Evolutionary conservation across 2,888 invertebrate genomes (phyloP).

Genomic region (Pyrgus malvae): DNA sequence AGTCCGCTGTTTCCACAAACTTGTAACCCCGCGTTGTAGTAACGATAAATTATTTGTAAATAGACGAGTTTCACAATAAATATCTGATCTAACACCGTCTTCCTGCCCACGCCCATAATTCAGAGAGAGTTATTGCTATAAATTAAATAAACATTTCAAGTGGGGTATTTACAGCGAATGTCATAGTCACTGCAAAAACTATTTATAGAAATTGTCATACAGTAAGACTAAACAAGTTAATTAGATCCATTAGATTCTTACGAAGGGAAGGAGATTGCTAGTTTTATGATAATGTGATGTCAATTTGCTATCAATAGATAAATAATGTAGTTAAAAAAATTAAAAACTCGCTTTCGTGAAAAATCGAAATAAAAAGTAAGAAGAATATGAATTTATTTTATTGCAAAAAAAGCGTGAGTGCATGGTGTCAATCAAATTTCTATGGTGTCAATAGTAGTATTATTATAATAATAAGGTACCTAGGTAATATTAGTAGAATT

Average conservation of each 20-base stretch:
- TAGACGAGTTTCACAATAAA: slow-evolving; percentile 72
- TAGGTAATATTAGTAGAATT: too few relatives aligned
- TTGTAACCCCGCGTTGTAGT: slow-evolving; percentile 33
- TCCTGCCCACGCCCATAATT: slow-evolving; percentile 76
- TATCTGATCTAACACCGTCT: slow-evolving; percentile 75
- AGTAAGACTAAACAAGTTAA: slow-evolving; percentile 46
- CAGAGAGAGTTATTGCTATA: slow-evolving; percentile 73
- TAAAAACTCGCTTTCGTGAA: too few relatives aligned
- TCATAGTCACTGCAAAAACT: slow-evolving; percentile 61
- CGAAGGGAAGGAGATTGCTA: background rate
- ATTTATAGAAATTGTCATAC: slow-evolving; percentile 55
- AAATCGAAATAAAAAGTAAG: too few relatives aligned
- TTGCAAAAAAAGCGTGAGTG: too few relatives aligned
- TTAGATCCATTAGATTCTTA: slow-evolving; percentile 42
- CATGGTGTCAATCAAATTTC: too few relatives aligned
- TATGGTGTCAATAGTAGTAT: too few relatives aligned
- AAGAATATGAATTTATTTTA: too few relatives aligned
- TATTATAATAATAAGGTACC: too few relatives aligned
- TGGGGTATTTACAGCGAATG: slow-evolving; percentile 68
- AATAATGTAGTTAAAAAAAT: too few relatives aligned
- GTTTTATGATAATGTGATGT: background rate
- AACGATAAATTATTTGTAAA: slow-evolving; percentile 67
- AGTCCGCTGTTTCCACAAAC: slow-evolving; percentile 31
- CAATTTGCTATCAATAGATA: too few relatives aligned
- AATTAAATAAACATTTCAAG: slow-evolving; percentile 78